A percentile compares a stretch with the other conserved stretches of the same genome.
Conservation (phyloP, 2,113 vertebrate species). For the Delphinapterus leucas region DNA sequence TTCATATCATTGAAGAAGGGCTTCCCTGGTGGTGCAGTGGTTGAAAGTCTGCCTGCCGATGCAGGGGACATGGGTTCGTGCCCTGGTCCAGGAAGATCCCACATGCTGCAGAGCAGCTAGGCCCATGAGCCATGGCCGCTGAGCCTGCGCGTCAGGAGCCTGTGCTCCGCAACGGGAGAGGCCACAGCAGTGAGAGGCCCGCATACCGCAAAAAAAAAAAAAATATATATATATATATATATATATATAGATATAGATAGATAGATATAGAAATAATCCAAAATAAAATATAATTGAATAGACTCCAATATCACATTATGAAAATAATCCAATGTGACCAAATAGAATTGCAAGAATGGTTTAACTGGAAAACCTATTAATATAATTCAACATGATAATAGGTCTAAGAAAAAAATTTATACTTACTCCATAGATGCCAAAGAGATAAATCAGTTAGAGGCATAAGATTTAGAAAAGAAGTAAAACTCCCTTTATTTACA, state of each 20-base stretch:
- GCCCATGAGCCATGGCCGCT: too few species aligned
- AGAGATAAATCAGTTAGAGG: background rate
- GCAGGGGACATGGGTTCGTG: too few species aligned
- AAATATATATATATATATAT: too few species aligned
- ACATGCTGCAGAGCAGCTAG: too few species aligned
- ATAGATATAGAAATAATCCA: background rate
- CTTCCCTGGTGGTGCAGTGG: too few species aligned
- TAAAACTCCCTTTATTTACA: background rate
- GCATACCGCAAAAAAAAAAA: too few species aligned
- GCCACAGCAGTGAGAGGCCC: too few species aligned
- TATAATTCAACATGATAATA: background rate
- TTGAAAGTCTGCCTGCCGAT: too few species aligned
- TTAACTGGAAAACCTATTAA: background rate
- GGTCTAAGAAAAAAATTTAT: background rate
- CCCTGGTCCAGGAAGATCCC: too few species aligned
- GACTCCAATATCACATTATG: background rate
- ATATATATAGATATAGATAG: background rate
- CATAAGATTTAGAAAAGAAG: constrained; percentile 12
- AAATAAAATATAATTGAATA: background rate
- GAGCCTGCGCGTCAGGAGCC: too few species aligned
- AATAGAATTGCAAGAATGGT: background rate
- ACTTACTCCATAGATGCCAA: background rate
- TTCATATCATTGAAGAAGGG: background rate
- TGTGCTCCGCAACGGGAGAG: too few species aligned
- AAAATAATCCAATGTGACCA: background rate